Evolutionary conservation across 2,113 vertebrate genomes (phyloP).

Genomic region (Barnardius zonarius): DNA sequence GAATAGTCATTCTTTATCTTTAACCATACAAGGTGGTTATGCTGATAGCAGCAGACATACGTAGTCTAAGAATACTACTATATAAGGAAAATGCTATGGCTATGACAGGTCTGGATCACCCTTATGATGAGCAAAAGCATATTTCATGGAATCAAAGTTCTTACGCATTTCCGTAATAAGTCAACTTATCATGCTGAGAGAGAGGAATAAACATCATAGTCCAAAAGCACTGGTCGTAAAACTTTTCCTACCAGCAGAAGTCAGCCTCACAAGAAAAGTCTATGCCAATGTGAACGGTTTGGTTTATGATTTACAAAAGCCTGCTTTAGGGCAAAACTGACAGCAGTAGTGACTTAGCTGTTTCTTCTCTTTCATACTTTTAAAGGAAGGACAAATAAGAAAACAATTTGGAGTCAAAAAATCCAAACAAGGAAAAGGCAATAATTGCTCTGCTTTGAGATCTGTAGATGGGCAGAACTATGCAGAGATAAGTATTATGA

Average conservation of each 20-base stretch:
- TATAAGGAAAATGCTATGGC: background rate
- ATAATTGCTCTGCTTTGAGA: background rate
- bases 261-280: background rate
- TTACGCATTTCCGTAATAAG: background rate
- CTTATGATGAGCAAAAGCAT: background rate
- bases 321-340: constrained; percentile 27
- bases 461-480: background rate
- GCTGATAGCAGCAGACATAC: background rate
- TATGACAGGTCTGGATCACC: background rate
- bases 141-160: background rate
- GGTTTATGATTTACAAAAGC: background rate
- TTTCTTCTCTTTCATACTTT: constrained; percentile 52
- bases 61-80: background rate
- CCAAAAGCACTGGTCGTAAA: background rate
- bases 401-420: background rate
- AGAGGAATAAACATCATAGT: background rate
- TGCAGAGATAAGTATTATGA: background rate
- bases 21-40: background rate
- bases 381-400: background rate
- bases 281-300: background rate
- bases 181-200: background rate
- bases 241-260: background rate
- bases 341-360: constrained; percentile 53
- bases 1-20: background rate
- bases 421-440: background rate